Conservation (phyloP, 30 jellyfish, hydroid and myxozoan species). For the Euphysa ruthae region DNA sequence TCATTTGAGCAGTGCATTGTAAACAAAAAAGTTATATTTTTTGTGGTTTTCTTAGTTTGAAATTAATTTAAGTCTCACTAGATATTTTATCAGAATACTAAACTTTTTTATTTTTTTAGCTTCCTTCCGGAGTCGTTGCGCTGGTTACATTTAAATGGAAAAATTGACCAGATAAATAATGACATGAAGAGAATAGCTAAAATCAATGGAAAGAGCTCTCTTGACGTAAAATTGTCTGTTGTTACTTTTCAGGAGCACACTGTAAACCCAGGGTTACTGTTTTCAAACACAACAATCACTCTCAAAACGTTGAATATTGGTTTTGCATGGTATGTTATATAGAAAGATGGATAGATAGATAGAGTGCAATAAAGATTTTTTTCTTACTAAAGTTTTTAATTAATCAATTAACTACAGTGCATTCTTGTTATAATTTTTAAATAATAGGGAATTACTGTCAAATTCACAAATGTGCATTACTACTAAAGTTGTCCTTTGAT, state of each 20-base stretch:
- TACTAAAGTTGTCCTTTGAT: no score
- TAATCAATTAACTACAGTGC: no score
- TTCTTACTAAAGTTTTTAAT: no score
- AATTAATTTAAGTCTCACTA: no score
- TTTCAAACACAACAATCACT: conserved; percentile 19
- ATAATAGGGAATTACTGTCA: no score
- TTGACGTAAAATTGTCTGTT: conserved; percentile 3
- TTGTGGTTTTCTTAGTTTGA: not conserved
- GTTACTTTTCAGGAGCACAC: not conserved
- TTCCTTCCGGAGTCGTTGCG: conserved; percentile 77
- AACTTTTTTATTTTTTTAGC: conserved; percentile 1
- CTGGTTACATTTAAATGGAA: conserved; percentile 54
- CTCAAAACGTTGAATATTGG: conserved; percentile 37
- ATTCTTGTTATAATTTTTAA: no score
- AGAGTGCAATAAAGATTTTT: no score
- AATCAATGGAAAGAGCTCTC: conserved; percentile 24
- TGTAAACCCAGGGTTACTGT: conserved; percentile 29
- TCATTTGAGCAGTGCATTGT: not conserved
- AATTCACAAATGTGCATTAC: no score
- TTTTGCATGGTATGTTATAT: conserved; percentile 51
- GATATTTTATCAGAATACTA: not conserved
- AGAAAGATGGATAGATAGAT: no score
- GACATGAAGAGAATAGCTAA: conserved; percentile 31
- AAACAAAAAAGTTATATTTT: not conserved
- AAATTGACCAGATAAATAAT: conserved; percentile 6